phyloP scores from a whole-genome alignment of 2,888 invertebrate species.

The Anoncus sp. region DNA sequence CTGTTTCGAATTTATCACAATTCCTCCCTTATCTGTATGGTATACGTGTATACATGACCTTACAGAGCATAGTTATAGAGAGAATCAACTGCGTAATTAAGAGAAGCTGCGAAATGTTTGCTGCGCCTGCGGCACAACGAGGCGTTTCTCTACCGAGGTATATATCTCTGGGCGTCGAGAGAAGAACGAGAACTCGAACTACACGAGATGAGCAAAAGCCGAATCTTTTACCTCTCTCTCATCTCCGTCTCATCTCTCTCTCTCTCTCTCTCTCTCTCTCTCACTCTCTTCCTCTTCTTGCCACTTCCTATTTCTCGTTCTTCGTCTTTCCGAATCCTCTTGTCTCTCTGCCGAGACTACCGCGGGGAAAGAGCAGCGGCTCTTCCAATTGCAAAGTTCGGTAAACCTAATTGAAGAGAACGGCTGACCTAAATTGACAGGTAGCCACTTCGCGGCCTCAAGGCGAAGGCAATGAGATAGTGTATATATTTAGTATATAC shows the following conservation, averaged over 20 bases:
- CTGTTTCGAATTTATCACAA: no score
- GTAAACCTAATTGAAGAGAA: slow-evolving; percentile 71
- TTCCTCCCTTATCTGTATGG: background rate
- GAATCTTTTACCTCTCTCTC: slow-evolving; percentile 46
- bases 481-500: background rate
- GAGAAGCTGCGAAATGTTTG: slow-evolving; percentile 22
- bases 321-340: background rate
- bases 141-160: background rate
- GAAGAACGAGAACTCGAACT: slow-evolving; percentile 31
- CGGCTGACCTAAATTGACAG: slow-evolving; percentile 71
- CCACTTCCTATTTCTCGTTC: no score
- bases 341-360: slow-evolving; percentile 10
- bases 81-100: slow-evolving; percentile 45
- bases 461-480: slow-evolving; percentile 27
- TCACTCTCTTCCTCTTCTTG: background rate
- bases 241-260: background rate
- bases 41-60: background rate
- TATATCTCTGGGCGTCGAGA: slow-evolving; percentile 5
- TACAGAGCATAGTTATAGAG: slow-evolving; percentile 4
- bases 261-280: slow-evolving; percentile 3
- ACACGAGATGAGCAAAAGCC: slow-evolving; percentile 32
- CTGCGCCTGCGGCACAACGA: no score
- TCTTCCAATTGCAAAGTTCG: slow-evolving; percentile 68
- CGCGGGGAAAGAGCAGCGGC: slow-evolving; percentile 43
- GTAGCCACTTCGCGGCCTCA: slow-evolving; percentile 49